Evolutionary conservation across 30 jellyfish, hydroid and myxozoan species (phyloP).

Genomic region (Hydra vulgaris): DNA sequence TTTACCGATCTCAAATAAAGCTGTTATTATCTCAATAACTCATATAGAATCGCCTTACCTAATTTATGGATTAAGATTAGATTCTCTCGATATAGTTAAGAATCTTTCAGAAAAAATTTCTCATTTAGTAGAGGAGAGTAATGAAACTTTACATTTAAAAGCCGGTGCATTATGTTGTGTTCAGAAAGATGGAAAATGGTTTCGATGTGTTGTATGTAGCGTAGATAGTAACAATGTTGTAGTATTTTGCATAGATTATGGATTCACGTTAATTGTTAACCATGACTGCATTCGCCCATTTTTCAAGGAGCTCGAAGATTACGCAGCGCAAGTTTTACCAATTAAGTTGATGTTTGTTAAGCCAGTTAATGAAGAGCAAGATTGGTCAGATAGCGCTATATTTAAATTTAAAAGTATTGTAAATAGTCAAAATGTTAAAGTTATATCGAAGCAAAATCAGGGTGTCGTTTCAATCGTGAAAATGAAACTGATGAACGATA

Average conservation of each 20-base stretch:
- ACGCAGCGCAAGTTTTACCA: constrained; percentile 36
- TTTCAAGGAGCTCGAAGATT: not conserved
- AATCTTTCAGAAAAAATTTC: not conserved
- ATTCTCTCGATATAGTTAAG: not conserved
- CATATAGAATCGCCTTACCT: constrained; percentile 32
- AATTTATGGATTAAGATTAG: constrained; percentile 3
- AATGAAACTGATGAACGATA: not conserved
- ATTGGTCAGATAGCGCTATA: constrained; percentile 19
- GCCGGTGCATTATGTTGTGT: constrained; percentile 30
- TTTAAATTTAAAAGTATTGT: constrained; percentile 12
- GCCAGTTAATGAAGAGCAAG: not conserved
- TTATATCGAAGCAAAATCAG: constrained; percentile 2
- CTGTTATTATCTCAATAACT: constrained; percentile 12
- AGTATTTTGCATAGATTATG: constrained; percentile 20
- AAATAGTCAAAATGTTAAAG: constrained; percentile 7
- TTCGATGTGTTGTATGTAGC: constrained; percentile 12
- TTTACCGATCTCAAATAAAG: not conserved
- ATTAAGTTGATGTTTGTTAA: constrained; percentile 15
- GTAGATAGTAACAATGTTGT: not conserved
- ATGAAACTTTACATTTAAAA: not conserved
- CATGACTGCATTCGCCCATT: not conserved
- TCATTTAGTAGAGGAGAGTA: not conserved
- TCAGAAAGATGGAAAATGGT: not conserved
- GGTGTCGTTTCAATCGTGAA: constrained; percentile 18
- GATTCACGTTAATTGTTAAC: not conserved